Evolutionary conservation across 2,797 vertebrate species (phyloP).

Genomic region (Ctenopoma kingsleyae): DNA sequence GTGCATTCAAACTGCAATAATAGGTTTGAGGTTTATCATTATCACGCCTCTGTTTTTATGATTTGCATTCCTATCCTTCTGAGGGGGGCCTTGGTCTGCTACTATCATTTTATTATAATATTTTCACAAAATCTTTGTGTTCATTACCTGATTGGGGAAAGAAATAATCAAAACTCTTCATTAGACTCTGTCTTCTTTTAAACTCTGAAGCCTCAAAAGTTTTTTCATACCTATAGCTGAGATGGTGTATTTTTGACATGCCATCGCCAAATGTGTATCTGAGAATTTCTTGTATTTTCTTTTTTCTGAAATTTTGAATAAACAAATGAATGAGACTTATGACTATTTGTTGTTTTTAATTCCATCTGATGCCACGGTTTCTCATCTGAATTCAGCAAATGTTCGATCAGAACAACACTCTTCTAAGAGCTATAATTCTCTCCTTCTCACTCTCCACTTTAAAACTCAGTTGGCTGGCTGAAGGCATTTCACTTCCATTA

Average conservation of each 20-base stretch:
- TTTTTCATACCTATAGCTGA: constrained; percentile 87
- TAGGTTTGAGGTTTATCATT: constrained; percentile 82
- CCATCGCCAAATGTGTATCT: constrained; percentile 87
- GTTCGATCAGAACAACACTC: too few species aligned
- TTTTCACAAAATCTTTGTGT: constrained; percentile 77
- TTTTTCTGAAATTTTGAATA: constrained; percentile 86
- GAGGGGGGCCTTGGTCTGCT: constrained; percentile 84
- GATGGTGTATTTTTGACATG: constrained; percentile 87
- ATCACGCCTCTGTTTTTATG: constrained; percentile 79
- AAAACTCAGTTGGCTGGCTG: too few species aligned
- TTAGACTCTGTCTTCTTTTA: constrained; percentile 78
- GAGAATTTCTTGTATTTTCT: constrained; percentile 85
- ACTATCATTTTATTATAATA: constrained; percentile 61
- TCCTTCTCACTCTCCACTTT: too few species aligned
- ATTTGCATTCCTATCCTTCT: constrained; percentile 85
- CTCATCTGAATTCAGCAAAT: not conserved
- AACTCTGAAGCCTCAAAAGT: constrained; percentile 88
- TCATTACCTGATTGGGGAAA: constrained; percentile 72
- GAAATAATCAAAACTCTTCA: constrained; percentile 66
- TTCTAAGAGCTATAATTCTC: too few species aligned
- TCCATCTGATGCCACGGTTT: not conserved
- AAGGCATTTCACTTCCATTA: too few species aligned
- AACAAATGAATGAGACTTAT: constrained; percentile 81
- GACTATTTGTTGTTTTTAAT: constrained; percentile 25
- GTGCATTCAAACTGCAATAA: constrained; percentile 85